Evolutionary conservation across 2,888 invertebrate species (phyloP).

Genomic region (Lycaena phlaeas): DNA sequence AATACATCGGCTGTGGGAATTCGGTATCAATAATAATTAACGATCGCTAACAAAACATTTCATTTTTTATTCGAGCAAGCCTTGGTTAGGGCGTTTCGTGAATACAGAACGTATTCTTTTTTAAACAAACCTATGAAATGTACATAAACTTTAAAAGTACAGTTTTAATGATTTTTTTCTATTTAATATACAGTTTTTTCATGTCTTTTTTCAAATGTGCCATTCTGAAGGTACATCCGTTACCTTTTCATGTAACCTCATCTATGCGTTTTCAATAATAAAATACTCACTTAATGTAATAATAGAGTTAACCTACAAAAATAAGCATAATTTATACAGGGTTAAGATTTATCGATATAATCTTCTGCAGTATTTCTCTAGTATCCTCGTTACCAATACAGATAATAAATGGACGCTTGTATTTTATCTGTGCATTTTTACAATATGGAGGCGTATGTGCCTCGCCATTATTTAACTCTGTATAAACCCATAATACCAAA

Average conservation of each 20-base stretch:
- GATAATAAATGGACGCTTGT: constrained; percentile 4
- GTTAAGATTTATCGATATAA: constrained; percentile 41
- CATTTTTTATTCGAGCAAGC: neutral
- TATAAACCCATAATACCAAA: constrained; percentile 38
- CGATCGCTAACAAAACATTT: no score
- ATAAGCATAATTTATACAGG: constrained; percentile 72
- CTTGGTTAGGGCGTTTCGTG: constrained; percentile 1
- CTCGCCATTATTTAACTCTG: constrained; percentile 50
- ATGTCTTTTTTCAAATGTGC: constrained; percentile 56
- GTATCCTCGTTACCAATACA: constrained; percentile 10
- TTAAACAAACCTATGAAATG: constrained; percentile 27
- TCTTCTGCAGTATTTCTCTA: constrained; percentile 8
- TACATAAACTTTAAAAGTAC: constrained; percentile 67
- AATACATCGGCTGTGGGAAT: no score
- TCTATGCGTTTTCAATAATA: constrained; percentile 61
- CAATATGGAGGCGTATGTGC: neutral
- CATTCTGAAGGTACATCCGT: constrained; percentile 58
- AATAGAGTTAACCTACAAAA: constrained; percentile 57
- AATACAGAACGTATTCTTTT: constrained; percentile 8
- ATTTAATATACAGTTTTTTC: constrained; percentile 47
- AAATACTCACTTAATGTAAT: constrained; percentile 62
- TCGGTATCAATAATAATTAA: no score
- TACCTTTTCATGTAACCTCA: constrained; percentile 60
- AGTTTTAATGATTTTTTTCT: constrained; percentile 47
- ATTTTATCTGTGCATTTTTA: constrained; percentile 6